Evolutionary conservation across 2,113 vertebrate species (phyloP), one percentile per base, ranked within the genome.

Genomic region (Monopterus albus): DNA sequence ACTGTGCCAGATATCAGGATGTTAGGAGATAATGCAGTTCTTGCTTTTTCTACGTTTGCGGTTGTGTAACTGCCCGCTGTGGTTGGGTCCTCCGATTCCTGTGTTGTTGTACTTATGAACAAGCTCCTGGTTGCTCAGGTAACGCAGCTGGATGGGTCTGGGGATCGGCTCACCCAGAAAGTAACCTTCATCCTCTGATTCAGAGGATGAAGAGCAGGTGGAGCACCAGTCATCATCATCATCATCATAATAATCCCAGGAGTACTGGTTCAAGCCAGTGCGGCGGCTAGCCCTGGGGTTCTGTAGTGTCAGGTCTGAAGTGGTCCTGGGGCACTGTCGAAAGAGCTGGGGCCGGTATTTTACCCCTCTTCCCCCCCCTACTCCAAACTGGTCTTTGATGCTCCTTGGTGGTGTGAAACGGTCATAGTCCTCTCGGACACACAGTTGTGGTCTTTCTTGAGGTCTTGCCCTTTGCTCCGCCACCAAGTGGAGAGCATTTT

Each of bases 11-110:
- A 50, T 1, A 13, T 53, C 63, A 38, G 26, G 45, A 31, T 61
- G 85, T 95, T 96, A 99, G 9, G 98, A 98, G 80, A 99, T 97
- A 42, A 95, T 96, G 79, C 98, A 99, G 93, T 99, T 99, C 92
- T 99, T 99, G 95, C 96, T 98, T 93, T 98, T 99, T 70, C 97
- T 94, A 80, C 96, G 95, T 84, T 97, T 99, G 84, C 95, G 93
- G 70, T 94, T 94, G 84, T 97, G 96, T 76, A 98, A 80, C 90
- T 97, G 96, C 88, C 95, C 96, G 80, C 93, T 90, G 1, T 93
- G 94, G 88, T 92, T 94, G 38, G 96, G 91, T 72, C 95, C 95
- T 52, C 94, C 95, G 28, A 89, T 78, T 15, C 92, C 92, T 0
- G 95, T 88, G 0, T 94, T 93, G 87, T 91, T 94, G 29, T 96